Base-by-base conservation (phyloP, 2,797 vertebrate species). In the Vireo griseus region DNA sequence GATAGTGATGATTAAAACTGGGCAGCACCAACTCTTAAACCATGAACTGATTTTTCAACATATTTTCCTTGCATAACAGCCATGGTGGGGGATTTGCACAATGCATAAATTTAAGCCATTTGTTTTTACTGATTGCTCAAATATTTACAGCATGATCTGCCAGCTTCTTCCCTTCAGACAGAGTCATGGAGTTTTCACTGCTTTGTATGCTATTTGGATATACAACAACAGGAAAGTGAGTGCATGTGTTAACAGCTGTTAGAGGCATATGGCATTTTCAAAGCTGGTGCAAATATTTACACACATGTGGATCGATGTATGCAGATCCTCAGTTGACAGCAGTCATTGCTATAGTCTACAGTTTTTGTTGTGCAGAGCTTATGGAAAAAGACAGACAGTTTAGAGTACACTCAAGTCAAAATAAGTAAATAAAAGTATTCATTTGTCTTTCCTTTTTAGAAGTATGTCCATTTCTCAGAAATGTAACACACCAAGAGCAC, bases 231-330 rank as follows among this genome's bases (percentile, higher is more conserved):
- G 85, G 65, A 76, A 91, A 67, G 45, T 66, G 37, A 91, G 21
- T 29, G 29, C 35, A 47, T 66, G 33, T 84, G 31, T 79, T 81
- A 71, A 92, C 65, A 90, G 75, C 57, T 83, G 76, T 84, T 88
- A 75, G n/a, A 85, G 31, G 20, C 71, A 88, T 95, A 94, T 65
- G 78, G 59, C 28, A 95, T 86, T 92, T 94, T 86, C 40, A 91
- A 86, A 94, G 74, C 28, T 54, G 35, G 17, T 69, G 88, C 81
- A 93, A 92, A 72, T 86, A 88, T 95, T 85, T 62, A 91, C 93
- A 55, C 4, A 10, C 48, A 57, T 86, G 75, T 77, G 83, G 37
- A 54, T 88, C 76, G 69, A 82, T 85, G 82, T 22, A 85, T 83
- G 68, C 51, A 72, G 54, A 35, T 72, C 35, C 77, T 78, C 31